Evolutionary conservation across 2,888 invertebrate species (phyloP).

Genomic region (Pristionchus japonicus): DNA sequence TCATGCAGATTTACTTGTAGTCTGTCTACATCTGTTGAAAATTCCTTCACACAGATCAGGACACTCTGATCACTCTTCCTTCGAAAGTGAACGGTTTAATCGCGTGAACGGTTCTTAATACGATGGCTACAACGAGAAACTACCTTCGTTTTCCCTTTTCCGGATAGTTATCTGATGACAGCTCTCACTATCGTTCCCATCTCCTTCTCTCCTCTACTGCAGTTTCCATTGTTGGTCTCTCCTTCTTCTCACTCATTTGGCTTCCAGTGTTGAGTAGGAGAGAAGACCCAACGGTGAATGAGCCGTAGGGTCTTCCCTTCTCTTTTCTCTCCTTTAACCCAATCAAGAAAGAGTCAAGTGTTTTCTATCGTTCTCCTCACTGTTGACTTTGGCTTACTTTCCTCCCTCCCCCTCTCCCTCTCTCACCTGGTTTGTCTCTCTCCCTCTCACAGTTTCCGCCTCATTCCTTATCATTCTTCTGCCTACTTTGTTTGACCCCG

Average conservation of each 20-base stretch:
- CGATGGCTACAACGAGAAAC: background rate
- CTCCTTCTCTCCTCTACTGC: background rate
- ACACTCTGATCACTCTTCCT: no score
- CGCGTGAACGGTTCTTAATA: no score
- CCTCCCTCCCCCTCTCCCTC: constrained; percentile 47
- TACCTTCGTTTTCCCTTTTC: background rate
- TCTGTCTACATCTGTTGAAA: no score
- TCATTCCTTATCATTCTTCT: background rate
- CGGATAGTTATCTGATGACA: background rate
- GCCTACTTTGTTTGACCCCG: background rate
- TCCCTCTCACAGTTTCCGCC: constrained; percentile 1
- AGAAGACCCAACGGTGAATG: no score
- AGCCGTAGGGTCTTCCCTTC: background rate
- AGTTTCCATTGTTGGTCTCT: constrained; percentile 16
- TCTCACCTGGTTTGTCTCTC: constrained; percentile 39
- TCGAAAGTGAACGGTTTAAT: no score
- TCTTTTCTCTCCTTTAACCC: constrained; percentile 38
- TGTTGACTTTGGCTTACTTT: constrained; percentile 46
- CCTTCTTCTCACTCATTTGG: no score
- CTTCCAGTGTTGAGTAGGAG: background rate
- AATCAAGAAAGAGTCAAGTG: constrained; percentile 42
- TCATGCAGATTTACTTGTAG: no score
- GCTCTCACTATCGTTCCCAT: constrained; percentile 16
- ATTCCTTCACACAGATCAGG: no score
- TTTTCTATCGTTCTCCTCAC: constrained; percentile 20